phyloP scores from a whole-genome alignment of 1,140 invertebrate species.

The Wiebesia pumilae region DNA sequence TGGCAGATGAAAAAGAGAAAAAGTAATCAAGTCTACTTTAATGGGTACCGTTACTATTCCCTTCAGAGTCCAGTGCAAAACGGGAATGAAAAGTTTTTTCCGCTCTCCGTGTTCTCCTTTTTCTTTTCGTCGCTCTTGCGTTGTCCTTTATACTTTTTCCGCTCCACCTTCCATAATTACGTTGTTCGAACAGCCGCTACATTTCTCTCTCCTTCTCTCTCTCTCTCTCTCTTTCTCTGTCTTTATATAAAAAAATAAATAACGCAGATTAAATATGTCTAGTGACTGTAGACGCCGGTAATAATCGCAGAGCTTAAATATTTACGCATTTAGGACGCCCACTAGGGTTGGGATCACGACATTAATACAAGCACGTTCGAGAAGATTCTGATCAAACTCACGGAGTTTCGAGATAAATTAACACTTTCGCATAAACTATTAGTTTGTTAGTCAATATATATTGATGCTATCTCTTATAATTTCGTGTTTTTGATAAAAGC shows the following conservation, averaged over 20 bases:
- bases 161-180: constrained; percentile 71
- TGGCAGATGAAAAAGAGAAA: constrained; percentile 59
- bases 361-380: constrained; percentile 21
- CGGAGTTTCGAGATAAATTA: constrained; percentile 1
- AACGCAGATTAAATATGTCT: constrained; percentile 72
- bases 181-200: constrained; percentile 56
- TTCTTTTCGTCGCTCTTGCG: constrained; percentile 32
- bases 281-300: constrained; percentile 51
- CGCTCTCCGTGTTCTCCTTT: constrained; percentile 24
- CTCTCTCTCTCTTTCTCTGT: not conserved
- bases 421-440: constrained; percentile 10
- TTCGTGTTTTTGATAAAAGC: not conserved
- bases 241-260: constrained; percentile 64
- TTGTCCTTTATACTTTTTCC: constrained; percentile 56
- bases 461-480: not conserved
- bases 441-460: not conserved
- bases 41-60: constrained; percentile 65
- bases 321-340: constrained; percentile 11
- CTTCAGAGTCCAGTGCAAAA: constrained; percentile 27
- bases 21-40: constrained; percentile 75
- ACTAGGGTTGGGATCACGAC: not conserved
- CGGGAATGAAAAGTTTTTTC: constrained; percentile 65
- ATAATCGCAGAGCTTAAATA: constrained; percentile 44
- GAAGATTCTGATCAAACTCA: constrained; percentile 32
- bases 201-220: not conserved